Evolutionary conservation across 2,888 invertebrate genomes (phyloP), one percentile per base, ranked within the genome.

Genomic region (Calliscelio sp.): DNA sequence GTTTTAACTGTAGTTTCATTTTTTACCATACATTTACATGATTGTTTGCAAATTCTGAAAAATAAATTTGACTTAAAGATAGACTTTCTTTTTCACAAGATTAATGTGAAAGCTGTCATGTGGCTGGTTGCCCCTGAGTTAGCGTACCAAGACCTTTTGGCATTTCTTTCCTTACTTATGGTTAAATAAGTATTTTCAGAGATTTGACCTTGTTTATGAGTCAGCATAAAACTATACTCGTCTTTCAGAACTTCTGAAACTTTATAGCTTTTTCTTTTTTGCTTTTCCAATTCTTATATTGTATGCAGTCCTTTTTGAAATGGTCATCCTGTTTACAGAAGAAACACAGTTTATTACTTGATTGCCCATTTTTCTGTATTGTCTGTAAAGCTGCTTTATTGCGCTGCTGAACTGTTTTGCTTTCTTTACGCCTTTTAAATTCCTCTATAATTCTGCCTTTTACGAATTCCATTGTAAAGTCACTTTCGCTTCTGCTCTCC

Each of bases 401-500:
- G 51, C 61, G 16, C 18, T 51, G 25, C 25, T 46, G 18, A 2
- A 25, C 10, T 38, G 20, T 16, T 57, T 25, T 4, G 16, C 2
- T 32, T 35, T 41, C 55, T 14, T 65, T 65, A 22, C 71, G 71
- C 16, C 25, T 46, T 28, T 63, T 70, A 10, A 57, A 71, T 55
- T 79, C 79, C 28, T 70, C 70, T 20, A 68, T 68, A 4, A 68
- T 1, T 32, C 38, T 73, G 18, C 32, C 28, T 7, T 80, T 71
- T n/a, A 80, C 24, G 25, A 41, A 49, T 32, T 65, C 55, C 46
- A 32, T 10, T 11, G 63, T 53, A 32, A 71, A 57, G 25, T 87
- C 86, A 0, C 1, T 28, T 68, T 87, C 84, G 5, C 59, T 20
- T 74, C 84, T 66, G 20, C 82, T 85, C 49, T 86, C 83, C 14